Evolutionary conservation across 2,113 vertebrate species (phyloP).

Genomic region (Capreolus pygargus): DNA sequence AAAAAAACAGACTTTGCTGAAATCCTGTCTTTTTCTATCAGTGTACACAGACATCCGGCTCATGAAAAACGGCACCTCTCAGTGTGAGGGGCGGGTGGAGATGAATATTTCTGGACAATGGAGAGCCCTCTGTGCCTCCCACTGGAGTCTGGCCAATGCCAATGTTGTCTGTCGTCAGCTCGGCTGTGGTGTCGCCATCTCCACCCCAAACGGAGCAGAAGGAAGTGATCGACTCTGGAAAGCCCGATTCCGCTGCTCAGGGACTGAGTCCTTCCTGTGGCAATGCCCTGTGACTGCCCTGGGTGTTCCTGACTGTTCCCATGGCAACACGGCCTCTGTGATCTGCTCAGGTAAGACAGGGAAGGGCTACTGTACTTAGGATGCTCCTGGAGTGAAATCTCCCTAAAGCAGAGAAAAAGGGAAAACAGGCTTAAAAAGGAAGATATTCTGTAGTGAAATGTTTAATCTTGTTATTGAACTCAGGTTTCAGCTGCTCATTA

Average conservation of each 20-base stretch:
- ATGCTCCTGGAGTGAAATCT: not conserved
- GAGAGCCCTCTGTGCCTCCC: accelerated
- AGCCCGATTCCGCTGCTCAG: not conserved
- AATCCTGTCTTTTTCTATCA: not conserved
- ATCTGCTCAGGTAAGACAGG: not conserved
- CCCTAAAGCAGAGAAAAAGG: accelerated
- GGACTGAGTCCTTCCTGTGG: not conserved
- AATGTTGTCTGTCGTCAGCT: not conserved
- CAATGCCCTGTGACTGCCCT: not conserved
- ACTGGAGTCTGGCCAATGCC: not conserved
- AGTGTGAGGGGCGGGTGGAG: not conserved
- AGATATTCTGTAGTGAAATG: not conserved
- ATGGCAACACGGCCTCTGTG: not conserved
- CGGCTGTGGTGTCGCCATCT: not conserved
- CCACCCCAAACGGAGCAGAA: accelerated
- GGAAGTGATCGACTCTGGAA: not conserved
- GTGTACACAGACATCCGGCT: not conserved
- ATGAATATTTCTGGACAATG: not conserved
- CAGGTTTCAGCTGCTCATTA: not conserved
- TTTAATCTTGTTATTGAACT: not conserved
- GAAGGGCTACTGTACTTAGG: not conserved
- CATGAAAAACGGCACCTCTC: accelerated
- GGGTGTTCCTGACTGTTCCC: not conserved
- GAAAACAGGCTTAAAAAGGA: not conserved
- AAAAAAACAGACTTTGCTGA: not conserved